Evolutionary conservation across 2,888 invertebrate genomes (phyloP).

Genomic region (Strigamia crassipes): DNA sequence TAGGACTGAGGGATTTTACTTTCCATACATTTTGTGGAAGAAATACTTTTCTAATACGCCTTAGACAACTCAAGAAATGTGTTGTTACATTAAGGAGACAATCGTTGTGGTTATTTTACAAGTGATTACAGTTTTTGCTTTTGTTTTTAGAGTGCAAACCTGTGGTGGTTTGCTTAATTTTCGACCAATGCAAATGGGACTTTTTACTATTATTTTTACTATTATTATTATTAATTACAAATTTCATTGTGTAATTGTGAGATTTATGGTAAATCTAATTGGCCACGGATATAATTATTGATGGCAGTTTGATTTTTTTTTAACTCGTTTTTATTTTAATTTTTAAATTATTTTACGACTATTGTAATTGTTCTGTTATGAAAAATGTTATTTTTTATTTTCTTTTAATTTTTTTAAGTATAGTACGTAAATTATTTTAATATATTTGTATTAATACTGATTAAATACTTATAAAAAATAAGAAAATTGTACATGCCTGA

Average conservation of each 20-base stretch:
- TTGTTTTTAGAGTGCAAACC: conserved; percentile 11
- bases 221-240: background rate
- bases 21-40: conserved; percentile 31
- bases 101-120: conserved; percentile 33
- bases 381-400: background rate
- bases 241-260: background rate
- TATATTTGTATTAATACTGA: conserved; percentile 10
- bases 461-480: conserved; percentile 2
- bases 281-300: background rate
- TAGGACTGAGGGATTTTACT: background rate
- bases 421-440: conserved; percentile 15
- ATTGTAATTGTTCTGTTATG: background rate
- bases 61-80: conserved; percentile 40
- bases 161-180: background rate
- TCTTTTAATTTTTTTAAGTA: background rate
- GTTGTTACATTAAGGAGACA: conserved; percentile 40
- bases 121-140: background rate
- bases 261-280: background rate
- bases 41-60: conserved; percentile 35
- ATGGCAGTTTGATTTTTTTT: background rate
- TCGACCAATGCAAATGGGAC: conserved; percentile 39
- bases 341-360: background rate
- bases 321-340: background rate
- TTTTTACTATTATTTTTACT: background rate
- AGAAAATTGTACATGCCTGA: conserved; percentile 18